phyloP scores from a whole-genome alignment of 2,797 vertebrate species.

The Valencia hispanica region DNA sequence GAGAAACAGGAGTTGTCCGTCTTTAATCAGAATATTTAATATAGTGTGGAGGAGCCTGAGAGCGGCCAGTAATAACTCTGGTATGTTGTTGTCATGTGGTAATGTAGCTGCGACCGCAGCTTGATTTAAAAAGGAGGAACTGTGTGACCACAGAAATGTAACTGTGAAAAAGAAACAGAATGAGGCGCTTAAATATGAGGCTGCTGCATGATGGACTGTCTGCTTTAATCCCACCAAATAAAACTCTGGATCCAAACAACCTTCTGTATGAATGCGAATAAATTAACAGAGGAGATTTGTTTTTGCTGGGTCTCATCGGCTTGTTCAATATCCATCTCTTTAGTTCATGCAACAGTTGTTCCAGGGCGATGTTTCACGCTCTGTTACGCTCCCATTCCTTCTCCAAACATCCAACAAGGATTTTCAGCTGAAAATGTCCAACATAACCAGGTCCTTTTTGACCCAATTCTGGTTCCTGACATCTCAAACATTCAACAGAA shows the following conservation, averaged over 20 bases:
- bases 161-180: constrained; percentile 16
- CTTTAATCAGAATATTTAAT: constrained; percentile 7
- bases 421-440: too few species aligned
- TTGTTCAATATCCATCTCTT: not conserved
- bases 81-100: constrained; percentile 37
- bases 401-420: too few species aligned
- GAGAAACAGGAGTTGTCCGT: not conserved
- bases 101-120: constrained; percentile 31
- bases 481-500: too few species aligned
- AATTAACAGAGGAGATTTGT: not conserved
- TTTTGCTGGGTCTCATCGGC: not conserved
- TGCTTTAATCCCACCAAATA: not conserved
- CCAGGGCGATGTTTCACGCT: too few species aligned
- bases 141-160: constrained; percentile 32
- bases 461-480: not conserved
- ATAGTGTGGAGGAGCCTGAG: constrained; percentile 1
- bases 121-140: constrained; percentile 38
- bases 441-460: not conserved
- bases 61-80: constrained; percentile 22
- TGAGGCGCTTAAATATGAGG: not conserved
- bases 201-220: constrained; percentile 5
- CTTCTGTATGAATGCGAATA: not conserved
- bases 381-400: too few species aligned
- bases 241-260: too few species aligned
- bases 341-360: too few species aligned